phyloP scores from a whole-genome alignment of 2,797 vertebrate genomes.

The Enteromius unitaeniatus region DNA sequence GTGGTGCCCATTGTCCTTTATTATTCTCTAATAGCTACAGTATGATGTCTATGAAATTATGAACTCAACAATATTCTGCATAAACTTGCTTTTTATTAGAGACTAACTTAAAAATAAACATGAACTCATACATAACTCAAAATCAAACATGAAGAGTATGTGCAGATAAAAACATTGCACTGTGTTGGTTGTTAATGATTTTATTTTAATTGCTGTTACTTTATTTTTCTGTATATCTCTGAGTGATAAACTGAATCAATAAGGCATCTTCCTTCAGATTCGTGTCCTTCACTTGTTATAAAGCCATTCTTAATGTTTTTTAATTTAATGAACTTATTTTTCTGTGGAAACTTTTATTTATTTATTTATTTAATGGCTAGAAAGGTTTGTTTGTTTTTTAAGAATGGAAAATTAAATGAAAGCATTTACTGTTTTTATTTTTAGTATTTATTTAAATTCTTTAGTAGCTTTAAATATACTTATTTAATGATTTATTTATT shows the following conservation, averaged over 20 bases:
- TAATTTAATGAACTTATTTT: not conserved
- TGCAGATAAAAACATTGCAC: not conserved
- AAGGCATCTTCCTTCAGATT: not conserved
- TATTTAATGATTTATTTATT: not conserved
- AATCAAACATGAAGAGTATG: conserved; percentile 18
- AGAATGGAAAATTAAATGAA: not conserved
- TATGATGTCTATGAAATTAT: not conserved
- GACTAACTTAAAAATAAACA: conserved; percentile 4
- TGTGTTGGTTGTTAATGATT: not conserved
- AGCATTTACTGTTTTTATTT: not conserved
- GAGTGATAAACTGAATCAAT: not conserved
- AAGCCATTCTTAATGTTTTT: not conserved
- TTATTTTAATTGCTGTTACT: not conserved
- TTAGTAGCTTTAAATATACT: not conserved
- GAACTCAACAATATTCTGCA: not conserved
- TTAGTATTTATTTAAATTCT: not conserved
- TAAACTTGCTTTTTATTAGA: not conserved
- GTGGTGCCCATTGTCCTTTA: not conserved
- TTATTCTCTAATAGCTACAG: not conserved
- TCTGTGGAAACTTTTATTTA: not conserved
- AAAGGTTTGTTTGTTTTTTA: not conserved
- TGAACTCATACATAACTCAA: not conserved
- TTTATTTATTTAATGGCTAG: no score
- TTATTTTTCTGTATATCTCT: not conserved
- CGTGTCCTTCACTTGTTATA: not conserved